phyloP scores from a whole-genome alignment of 2,888 invertebrate genomes.

The Cosmorhoe ocellata region DNA sequence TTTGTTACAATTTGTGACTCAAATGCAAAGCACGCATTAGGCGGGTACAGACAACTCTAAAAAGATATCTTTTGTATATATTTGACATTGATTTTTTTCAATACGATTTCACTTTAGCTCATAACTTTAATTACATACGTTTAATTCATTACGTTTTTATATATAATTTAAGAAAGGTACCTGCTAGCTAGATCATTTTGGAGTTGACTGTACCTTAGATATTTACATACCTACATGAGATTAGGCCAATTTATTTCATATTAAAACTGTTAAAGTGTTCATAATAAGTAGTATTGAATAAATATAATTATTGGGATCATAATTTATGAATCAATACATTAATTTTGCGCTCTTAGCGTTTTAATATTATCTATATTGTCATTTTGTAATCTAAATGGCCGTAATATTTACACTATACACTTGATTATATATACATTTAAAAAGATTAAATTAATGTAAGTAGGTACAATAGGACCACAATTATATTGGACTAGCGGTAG shows the following conservation, averaged over 20 bases:
- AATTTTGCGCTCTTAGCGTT: conserved; percentile 36
- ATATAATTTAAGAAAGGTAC: no score
- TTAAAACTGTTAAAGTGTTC: no score
- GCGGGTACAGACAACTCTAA: not conserved
- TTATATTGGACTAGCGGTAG: conserved; percentile 26
- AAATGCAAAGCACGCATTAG: not conserved
- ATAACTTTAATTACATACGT: no score
- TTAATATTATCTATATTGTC: conserved; percentile 39
- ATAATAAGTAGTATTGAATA: not conserved
- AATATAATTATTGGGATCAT: conserved; percentile 3
- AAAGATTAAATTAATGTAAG: not conserved
- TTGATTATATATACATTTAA: conserved; percentile 3
- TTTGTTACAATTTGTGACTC: conserved; percentile 1
- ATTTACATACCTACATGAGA: not conserved
- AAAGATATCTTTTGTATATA: no score
- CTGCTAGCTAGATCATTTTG: no score
- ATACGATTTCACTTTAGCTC: no score
- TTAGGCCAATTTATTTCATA: conserved; percentile 14
- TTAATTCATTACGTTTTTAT: no score
- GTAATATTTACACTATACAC: conserved; percentile 28
- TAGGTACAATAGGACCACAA: conserved; percentile 11
- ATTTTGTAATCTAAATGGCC: conserved; percentile 38
- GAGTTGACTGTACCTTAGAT: no score
- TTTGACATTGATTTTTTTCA: no score
- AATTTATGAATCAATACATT: conserved; percentile 15